Conservation (phyloP, 1,140 invertebrate genomes). For the Whitmania pigra region DNA sequence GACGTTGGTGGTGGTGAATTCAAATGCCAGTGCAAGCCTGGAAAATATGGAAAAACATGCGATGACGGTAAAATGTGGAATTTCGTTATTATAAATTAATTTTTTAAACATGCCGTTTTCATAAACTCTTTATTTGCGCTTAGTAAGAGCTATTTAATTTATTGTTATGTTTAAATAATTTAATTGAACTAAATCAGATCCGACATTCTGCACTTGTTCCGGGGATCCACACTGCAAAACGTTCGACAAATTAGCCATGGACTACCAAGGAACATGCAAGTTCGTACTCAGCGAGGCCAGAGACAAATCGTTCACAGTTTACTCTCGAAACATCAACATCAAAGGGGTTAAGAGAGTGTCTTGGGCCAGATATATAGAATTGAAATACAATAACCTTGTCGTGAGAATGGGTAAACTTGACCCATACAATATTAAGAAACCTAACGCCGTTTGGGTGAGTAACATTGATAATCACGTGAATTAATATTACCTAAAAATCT, state of each 20-base stretch:
- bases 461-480: no score
- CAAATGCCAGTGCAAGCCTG: slow-evolving; percentile 12
- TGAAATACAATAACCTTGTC: not conserved
- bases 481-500: no score
- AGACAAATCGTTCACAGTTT: slow-evolving; percentile 5
- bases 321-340: not conserved
- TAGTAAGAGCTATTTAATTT: not conserved
- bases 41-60: slow-evolving; percentile 7
- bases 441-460: no score
- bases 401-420: not conserved
- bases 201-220: slow-evolving; percentile 2
- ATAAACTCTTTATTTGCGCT: not conserved
- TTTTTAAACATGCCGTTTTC: no score
- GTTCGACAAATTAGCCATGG: slow-evolving; percentile 7
- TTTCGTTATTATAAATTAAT: not conserved
- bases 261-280: slow-evolving; percentile 7
- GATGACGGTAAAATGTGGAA: not conserved
- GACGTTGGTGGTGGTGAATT: not conserved
- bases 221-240: slow-evolving; percentile 6
- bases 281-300: slow-evolving; percentile 2
- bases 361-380: slow-evolving; percentile 7
- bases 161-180: not conserved
- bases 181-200: not conserved
- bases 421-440: not conserved
- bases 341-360: not conserved